Conservation (phyloP, 2,888 invertebrate species). For the Taenaris catops region DNA sequence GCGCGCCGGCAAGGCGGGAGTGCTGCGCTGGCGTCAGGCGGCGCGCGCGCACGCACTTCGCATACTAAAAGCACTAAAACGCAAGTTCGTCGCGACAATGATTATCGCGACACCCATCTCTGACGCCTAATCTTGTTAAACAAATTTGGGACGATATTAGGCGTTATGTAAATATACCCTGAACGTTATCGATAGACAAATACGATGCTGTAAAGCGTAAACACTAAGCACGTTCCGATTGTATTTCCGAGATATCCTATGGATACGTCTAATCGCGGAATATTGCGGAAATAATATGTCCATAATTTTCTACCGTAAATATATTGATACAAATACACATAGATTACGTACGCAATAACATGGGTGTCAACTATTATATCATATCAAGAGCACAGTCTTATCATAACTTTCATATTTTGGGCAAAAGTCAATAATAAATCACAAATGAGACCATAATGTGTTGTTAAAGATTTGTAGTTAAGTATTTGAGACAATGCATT, state of each 20-base stretch:
- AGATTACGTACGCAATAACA: too few species aligned
- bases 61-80: slow-evolving; percentile 59
- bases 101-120: slow-evolving; percentile 61
- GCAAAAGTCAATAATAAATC: slow-evolving; percentile 19
- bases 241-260: slow-evolving; percentile 43
- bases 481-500: slow-evolving; percentile 40
- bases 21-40: slow-evolving; percentile 61
- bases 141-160: slow-evolving; percentile 46
- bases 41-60: slow-evolving; percentile 65
- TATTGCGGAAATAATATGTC: slow-evolving; percentile 44
- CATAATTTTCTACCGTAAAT: too few species aligned
- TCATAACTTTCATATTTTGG: too few species aligned
- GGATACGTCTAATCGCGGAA: slow-evolving; percentile 48
- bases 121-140: slow-evolving; percentile 57
- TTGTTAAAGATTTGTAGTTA: slow-evolving; percentile 22
- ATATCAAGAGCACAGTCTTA: too few species aligned
- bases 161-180: slow-evolving; percentile 48
- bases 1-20: slow-evolving; percentile 39
- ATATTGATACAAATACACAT: too few species aligned
- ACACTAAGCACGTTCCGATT: slow-evolving; percentile 45
- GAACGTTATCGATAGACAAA: slow-evolving; percentile 58
- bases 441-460: slow-evolving; percentile 21
- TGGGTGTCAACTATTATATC: too few species aligned
- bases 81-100: slow-evolving; percentile 47
- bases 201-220: slow-evolving; percentile 38